These are phyloP conservation scores for Pteruthius melanotis DNA, from an alignment of 2,113 vertebrate species.

Conservation along the genomic window DNA sequence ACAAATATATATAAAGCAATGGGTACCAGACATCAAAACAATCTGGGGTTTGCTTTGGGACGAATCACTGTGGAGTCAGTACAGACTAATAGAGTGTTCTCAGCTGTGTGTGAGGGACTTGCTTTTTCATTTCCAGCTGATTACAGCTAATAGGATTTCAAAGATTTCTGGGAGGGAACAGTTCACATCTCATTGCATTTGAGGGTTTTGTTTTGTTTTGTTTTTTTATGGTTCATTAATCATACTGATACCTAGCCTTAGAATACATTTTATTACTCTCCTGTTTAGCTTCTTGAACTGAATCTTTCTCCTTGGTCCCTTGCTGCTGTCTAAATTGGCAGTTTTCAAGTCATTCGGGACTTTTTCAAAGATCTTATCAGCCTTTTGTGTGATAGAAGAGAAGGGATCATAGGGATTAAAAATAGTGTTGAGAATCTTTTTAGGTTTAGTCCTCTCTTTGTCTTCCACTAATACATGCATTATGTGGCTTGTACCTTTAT, in stretches of 20 bases:
- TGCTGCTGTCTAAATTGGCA: constrained; percentile 14
- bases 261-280: constrained; percentile 36
- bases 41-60: not conserved
- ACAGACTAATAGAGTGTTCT: not conserved
- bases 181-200: constrained; percentile 33
- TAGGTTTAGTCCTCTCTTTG: not conserved
- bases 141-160: constrained; percentile 50
- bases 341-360: constrained; percentile 15
- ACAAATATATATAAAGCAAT: not conserved
- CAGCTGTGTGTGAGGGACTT: not conserved
- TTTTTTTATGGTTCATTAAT: constrained; percentile 12
- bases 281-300: not conserved
- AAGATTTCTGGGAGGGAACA: constrained; percentile 48
- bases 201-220: not conserved
- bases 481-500: not conserved
- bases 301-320: not conserved
- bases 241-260: not conserved
- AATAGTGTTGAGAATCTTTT: not conserved
- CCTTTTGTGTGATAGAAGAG: not conserved
- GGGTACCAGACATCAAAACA: not conserved
- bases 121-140: constrained; percentile 38
- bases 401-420: not conserved
- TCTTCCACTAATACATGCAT: not conserved
- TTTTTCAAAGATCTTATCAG: not conserved
- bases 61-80: not conserved